Evolutionary conservation across 2,888 invertebrate species (phyloP).

Genomic region (Eulithis prunata): DNA sequence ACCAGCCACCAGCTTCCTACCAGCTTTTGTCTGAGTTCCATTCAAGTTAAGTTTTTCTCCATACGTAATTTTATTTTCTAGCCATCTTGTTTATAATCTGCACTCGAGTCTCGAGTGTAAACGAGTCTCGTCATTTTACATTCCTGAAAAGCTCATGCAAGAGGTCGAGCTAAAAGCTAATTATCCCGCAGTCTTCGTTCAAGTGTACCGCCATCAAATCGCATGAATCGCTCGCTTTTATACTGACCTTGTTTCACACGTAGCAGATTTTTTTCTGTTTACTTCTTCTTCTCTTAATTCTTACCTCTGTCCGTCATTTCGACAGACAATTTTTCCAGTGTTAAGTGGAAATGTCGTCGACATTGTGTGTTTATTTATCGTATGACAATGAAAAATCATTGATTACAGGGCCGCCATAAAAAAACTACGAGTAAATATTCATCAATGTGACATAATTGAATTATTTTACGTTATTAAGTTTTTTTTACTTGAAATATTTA

Average conservation of each 20-base stretch:
- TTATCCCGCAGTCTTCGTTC: conserved; percentile 63
- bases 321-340: too few species aligned
- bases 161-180: conserved; percentile 63
- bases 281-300: not conserved
- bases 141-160: conserved; percentile 39
- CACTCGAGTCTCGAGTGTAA: conserved; percentile 9
- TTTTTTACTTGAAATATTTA: too few species aligned
- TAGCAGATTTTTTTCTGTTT: conserved; percentile 3
- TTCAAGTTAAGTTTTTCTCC: not conserved
- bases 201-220: conserved; percentile 71
- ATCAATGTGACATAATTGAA: too few species aligned
- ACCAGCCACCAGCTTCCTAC: not conserved
- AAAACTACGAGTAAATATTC: too few species aligned
- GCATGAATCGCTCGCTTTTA: conserved; percentile 71
- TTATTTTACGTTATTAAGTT: too few species aligned
- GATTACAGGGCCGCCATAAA: too few species aligned
- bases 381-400: too few species aligned
- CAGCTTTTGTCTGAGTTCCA: too few species aligned
- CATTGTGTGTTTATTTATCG: too few species aligned
- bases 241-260: conserved; percentile 11
- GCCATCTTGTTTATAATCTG: conserved; percentile 16
- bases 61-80: conserved; percentile 3
- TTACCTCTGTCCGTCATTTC: not conserved
- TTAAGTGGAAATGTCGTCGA: too few species aligned
- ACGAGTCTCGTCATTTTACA: conserved; percentile 27